phyloP scores from a whole-genome alignment of 2,888 invertebrate species.

The Pterostichus niger region DNA sequence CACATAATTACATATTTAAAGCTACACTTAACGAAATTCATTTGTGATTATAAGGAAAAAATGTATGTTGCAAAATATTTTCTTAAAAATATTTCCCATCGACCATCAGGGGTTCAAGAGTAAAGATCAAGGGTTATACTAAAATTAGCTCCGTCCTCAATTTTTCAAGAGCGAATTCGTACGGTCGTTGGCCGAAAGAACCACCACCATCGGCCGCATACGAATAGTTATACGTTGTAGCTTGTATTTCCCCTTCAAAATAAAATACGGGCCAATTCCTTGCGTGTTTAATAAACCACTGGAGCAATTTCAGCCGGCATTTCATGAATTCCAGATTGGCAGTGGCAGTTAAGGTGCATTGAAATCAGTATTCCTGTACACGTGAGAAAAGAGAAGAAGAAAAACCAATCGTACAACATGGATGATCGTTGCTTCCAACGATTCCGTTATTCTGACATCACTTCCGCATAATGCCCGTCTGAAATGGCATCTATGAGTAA shows the following conservation, averaged over 20 bases:
- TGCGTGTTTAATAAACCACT: slow-evolving; percentile 52
- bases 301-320: slow-evolving; percentile 24
- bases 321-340: slow-evolving; percentile 58
- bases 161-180: slow-evolving; percentile 29
- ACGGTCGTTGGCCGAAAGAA: slow-evolving; percentile 13
- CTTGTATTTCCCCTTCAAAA: neutral
- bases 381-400: slow-evolving; percentile 36
- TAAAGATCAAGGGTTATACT: slow-evolving; percentile 25
- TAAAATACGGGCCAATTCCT: slow-evolving; percentile 33
- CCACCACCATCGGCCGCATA: neutral
- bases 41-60: neutral
- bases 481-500: slow-evolving; percentile 5
- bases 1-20: too few relatives aligned
- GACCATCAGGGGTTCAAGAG: slow-evolving; percentile 27
- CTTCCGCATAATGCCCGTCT: neutral
- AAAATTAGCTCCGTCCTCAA: slow-evolving; percentile 31
- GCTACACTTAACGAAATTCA: neutral
- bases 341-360: slow-evolving; percentile 52
- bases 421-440: slow-evolving; percentile 12
- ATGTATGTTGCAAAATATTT: slow-evolving; percentile 11
- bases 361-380: slow-evolving; percentile 44
- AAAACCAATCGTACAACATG: slow-evolving; percentile 42
- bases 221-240: slow-evolving; percentile 16
- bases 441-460: slow-evolving; percentile 22
- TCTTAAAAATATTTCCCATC: neutral